Conservation (phyloP, 1,140 invertebrate genomes). For the Hycleus phaleratus region DNA sequence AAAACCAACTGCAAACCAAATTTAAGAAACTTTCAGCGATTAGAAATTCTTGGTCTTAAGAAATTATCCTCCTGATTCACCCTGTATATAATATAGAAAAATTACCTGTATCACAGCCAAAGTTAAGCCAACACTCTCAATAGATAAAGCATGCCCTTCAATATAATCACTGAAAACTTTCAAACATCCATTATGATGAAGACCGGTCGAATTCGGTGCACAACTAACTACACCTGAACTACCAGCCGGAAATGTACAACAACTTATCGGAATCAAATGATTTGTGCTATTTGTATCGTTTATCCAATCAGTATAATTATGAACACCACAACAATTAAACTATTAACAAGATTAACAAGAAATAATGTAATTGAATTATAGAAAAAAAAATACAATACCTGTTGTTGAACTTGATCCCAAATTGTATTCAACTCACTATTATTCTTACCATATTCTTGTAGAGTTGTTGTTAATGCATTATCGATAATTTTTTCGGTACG, state of each 20-base stretch:
- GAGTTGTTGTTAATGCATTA: slow-evolving; percentile 53
- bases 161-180: slow-evolving; percentile 11
- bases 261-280: slow-evolving; percentile 50
- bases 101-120: slow-evolving; percentile 7
- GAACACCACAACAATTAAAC: slow-evolving; percentile 68
- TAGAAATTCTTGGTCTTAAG: too few species aligned
- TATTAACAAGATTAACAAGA: slow-evolving; percentile 31
- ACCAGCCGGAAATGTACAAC: slow-evolving; percentile 48
- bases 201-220: slow-evolving; percentile 18
- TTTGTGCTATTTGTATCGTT: slow-evolving; percentile 17
- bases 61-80: too few species aligned
- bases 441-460: slow-evolving; percentile 52
- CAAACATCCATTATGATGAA: slow-evolving; percentile 49
- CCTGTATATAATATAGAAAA: too few species aligned
- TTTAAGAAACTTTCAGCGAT: too few species aligned
- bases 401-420: slow-evolving; percentile 67
- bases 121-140: slow-evolving; percentile 4
- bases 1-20: too few species aligned
- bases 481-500: slow-evolving; percentile 57
- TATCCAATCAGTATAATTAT: slow-evolving; percentile 53
- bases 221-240: slow-evolving; percentile 18
- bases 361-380: slow-evolving; percentile 26
- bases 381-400: slow-evolving; percentile 46
- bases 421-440: slow-evolving; percentile 46
- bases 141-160: slow-evolving; percentile 4